Evolutionary conservation across 2,888 invertebrate genomes (phyloP).

Genomic region (Lottia scabra): DNA sequence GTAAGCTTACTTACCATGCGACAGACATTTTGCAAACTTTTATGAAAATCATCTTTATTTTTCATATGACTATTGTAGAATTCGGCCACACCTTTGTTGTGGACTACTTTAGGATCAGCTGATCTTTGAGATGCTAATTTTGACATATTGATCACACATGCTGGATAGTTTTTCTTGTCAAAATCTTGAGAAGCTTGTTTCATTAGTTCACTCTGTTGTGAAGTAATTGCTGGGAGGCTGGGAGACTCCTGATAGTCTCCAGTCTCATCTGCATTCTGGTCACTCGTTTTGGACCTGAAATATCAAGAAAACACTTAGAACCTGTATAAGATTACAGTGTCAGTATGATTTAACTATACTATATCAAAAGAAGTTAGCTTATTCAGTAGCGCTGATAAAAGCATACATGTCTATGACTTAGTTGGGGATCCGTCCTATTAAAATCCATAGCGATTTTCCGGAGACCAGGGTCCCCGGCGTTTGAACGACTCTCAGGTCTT

Average conservation of each 20-base stretch:
- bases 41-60: conserved; percentile 78
- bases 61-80: conserved; percentile 78
- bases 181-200: conserved; percentile 76
- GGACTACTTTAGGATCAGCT: conserved; percentile 80
- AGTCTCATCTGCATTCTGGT: background rate
- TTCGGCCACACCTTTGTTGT: conserved; percentile 87
- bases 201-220: conserved; percentile 75
- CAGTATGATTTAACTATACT: no score
- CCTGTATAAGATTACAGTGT: no score
- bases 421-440: no score
- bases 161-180: conserved; percentile 76
- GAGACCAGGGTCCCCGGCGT: no score
- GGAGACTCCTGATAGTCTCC: conserved; percentile 19
- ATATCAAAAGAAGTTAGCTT: no score
- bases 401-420: no score
- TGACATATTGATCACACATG: conserved; percentile 75
- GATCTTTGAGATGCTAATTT: conserved; percentile 74
- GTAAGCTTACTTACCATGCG: conserved; percentile 39
- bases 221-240: conserved; percentile 64
- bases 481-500: no score
- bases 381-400: no score
- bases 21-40: conserved; percentile 53
- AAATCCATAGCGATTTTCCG: no score
- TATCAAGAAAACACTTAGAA: no score
- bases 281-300: background rate